Evolutionary conservation across 1,140 invertebrate species (phyloP).

Genomic region (Caenorhabditis brenneri): DNA sequence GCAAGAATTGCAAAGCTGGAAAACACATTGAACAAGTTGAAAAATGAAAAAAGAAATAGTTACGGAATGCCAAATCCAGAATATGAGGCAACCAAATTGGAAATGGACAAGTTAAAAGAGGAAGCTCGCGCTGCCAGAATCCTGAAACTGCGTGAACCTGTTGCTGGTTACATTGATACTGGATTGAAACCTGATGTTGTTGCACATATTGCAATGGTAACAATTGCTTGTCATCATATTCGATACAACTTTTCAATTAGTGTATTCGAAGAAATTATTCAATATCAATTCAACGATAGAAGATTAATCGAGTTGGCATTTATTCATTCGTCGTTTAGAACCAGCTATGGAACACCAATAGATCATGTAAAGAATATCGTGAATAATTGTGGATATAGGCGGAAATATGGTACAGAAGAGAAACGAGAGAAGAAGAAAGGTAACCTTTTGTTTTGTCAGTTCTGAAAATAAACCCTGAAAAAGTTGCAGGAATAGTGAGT

Average conservation of each 20-base stretch:
- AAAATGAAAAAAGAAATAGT: slow-evolving; percentile 1
- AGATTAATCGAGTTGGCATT: slow-evolving; percentile 85
- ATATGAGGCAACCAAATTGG: background rate
- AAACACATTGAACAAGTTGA: slow-evolving; percentile 79
- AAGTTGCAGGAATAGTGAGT: slow-evolving; percentile 94
- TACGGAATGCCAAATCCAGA: background rate
- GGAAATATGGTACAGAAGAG: slow-evolving; percentile 71
- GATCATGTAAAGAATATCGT: slow-evolving; percentile 84
- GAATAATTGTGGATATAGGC: slow-evolving; percentile 93
- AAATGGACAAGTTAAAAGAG: background rate
- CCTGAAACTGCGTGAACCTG: slow-evolving; percentile 89
- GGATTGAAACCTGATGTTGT: slow-evolving; percentile 96
- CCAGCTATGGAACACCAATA: slow-evolving; percentile 73
- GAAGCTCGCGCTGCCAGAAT: slow-evolving; percentile 78
- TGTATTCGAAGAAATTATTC: slow-evolving; percentile 81
- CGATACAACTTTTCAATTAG: slow-evolving; percentile 90
- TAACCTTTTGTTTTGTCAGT: no score
- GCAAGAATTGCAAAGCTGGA: slow-evolving; percentile 24
- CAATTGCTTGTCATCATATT: slow-evolving; percentile 88
- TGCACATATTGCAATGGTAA: slow-evolving; percentile 89
- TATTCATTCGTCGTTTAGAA: slow-evolving; percentile 90
- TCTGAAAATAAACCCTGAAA: no score
- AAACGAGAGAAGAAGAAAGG: slow-evolving; percentile 19
- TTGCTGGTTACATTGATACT: slow-evolving; percentile 86
- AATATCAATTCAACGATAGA: slow-evolving; percentile 87